Conservation (phyloP, 2,797 vertebrate species). For the Rhabdophis nuchalis region DNA sequence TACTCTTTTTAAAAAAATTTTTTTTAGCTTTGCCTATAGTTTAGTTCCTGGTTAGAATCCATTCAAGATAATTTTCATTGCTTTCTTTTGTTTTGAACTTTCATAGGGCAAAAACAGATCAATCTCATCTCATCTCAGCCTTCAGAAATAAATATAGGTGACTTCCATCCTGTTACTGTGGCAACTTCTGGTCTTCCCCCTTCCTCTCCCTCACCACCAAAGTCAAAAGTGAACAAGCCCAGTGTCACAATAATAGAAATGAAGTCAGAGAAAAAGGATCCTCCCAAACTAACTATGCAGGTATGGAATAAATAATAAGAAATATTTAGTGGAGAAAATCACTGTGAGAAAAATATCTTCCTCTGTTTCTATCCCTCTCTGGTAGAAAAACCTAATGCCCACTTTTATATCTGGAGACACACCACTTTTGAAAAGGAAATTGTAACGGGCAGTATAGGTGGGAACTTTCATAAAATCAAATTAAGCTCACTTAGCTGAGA, state of each 20-base stretch:
- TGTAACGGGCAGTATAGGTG: neutral
- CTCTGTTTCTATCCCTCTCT: neutral
- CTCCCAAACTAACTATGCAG: constrained; percentile 76
- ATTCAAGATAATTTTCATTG: neutral
- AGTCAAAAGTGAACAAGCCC: constrained; percentile 57
- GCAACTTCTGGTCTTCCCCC: constrained; percentile 71
- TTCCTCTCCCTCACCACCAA: constrained; percentile 54
- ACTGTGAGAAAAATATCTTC: neutral
- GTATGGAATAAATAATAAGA: constrained; percentile 52
- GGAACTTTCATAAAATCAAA: neutral
- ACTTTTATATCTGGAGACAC: neutral
- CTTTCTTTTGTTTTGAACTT: constrained; percentile 25
- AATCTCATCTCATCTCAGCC: constrained; percentile 61
- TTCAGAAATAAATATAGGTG: constrained; percentile 58
- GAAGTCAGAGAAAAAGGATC: constrained; percentile 67
- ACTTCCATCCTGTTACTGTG: constrained; percentile 67
- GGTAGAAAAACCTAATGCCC: neutral
- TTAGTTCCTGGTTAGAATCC: neutral
- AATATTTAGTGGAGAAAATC: neutral
- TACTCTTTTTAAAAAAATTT: neutral
- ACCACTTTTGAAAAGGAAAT: neutral
- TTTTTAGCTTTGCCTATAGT: neutral
- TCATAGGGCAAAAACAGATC: constrained; percentile 79
- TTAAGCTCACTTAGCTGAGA: neutral
- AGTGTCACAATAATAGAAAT: constrained; percentile 71